Evolutionary conservation across 2,113 vertebrate genomes (phyloP).

Genomic region (Tenebrosternarchus preto): DNA sequence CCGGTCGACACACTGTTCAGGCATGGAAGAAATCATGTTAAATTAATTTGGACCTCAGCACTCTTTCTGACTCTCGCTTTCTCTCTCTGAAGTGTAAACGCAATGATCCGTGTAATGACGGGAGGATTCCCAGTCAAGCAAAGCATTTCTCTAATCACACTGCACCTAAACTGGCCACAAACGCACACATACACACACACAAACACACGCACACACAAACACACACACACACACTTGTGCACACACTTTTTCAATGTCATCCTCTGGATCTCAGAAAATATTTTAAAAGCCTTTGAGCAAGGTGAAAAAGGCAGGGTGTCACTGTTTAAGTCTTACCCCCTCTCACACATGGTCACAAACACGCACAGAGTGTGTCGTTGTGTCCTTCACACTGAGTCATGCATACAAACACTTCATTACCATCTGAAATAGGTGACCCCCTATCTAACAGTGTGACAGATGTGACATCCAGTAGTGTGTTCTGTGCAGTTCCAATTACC

Average conservation of each 20-base stretch:
- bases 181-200: conserved; percentile 14
- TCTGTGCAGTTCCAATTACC: neutral
- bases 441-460: too few species aligned
- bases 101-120: conserved; percentile 52
- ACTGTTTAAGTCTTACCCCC: neutral
- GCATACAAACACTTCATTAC: conserved; percentile 41
- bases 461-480: conserved; percentile 10
- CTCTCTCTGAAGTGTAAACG: conserved; percentile 63
- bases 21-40: conserved; percentile 30
- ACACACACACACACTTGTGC: conserved; percentile 12
- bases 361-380: neutral
- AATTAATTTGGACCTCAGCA: conserved; percentile 50
- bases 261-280: neutral
- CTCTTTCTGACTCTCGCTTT: conserved; percentile 27
- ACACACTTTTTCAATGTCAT: conserved; percentile 41
- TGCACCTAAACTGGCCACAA: conserved; percentile 8
- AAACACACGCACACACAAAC: conserved; percentile 14
- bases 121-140: conserved; percentile 49
- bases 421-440: neutral
- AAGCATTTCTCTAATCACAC: conserved; percentile 36
- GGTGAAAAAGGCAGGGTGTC: neutral
- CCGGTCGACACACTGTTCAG: conserved; percentile 15
- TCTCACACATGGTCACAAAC: neutral
- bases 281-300: neutral
- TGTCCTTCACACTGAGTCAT: conserved; percentile 27